These are phyloP conservation scores for Drosophila anomalata DNA, from an alignment of 2,888 invertebrate genomes.

Conservation along the genomic window DNA sequence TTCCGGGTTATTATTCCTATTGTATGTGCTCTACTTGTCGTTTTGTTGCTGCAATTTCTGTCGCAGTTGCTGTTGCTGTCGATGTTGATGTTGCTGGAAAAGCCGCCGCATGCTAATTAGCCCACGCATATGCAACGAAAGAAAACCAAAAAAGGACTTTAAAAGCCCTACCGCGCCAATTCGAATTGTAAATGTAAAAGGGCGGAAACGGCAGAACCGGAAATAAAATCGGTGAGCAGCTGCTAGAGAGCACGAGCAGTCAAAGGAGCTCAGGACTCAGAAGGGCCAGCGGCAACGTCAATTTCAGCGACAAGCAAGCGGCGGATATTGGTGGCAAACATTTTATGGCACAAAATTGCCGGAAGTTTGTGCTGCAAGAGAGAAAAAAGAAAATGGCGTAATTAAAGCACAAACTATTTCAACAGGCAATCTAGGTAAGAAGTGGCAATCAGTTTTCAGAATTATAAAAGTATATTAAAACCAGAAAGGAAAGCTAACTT, in stretches of 20 bases:
- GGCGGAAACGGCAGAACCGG: constrained; percentile 50
- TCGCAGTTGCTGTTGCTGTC: constrained; percentile 12
- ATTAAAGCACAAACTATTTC: constrained; percentile 37
- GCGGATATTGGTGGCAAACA: constrained; percentile 77
- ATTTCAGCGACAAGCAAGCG: constrained; percentile 45
- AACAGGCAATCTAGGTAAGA: background rate
- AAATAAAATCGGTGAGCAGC: constrained; percentile 42
- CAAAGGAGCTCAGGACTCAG: constrained; percentile 13
- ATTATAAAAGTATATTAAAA: no score
- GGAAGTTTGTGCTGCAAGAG: constrained; percentile 63
- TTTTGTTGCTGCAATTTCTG: background rate
- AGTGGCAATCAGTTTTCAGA: background rate
- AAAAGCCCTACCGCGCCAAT: constrained; percentile 29
- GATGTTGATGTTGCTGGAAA: constrained; percentile 13
- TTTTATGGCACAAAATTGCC: constrained; percentile 68
- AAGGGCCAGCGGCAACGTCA: constrained; percentile 15
- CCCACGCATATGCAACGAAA: constrained; percentile 48
- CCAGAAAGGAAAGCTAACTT: no score
- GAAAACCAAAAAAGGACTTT: constrained; percentile 11
- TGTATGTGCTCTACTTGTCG: constrained; percentile 39
- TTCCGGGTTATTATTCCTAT: constrained; percentile 44
- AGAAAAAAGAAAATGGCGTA: constrained; percentile 38
- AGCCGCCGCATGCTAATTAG: constrained; percentile 65
- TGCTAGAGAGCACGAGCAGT: background rate
- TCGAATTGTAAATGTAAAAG: constrained; percentile 56